Evolutionary conservation across 2,888 invertebrate species (phyloP).

Genomic region (Pseudococcus longispinus): DNA sequence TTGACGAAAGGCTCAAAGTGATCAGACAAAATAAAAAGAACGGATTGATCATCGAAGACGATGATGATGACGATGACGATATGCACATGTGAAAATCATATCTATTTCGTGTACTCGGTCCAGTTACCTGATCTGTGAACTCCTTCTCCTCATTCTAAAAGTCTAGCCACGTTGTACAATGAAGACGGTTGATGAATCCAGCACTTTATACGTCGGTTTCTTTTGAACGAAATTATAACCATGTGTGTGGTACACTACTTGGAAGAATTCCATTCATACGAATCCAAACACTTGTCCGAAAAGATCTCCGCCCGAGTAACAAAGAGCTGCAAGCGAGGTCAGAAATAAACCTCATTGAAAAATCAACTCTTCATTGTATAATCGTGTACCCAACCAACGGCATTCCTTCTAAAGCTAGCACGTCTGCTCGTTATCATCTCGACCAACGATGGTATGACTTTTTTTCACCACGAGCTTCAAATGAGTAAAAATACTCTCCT

Average conservation of each 20-base stretch:
- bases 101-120: neutral
- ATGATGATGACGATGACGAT: neutral
- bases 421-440: neutral
- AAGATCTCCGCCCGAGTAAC: neutral
- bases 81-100: neutral
- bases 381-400: neutral
- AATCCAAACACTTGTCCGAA: neutral
- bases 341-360: neutral
- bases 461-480: neutral
- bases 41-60: neutral
- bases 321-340: constrained; percentile 2
- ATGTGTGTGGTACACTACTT: neutral
- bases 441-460: neutral
- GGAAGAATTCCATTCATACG: neutral
- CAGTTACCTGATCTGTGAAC: neutral
- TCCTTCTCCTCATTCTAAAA: neutral
- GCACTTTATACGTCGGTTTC: too few species aligned
- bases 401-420: neutral
- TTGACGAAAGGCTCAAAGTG: constrained; percentile 30
- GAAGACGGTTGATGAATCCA: neutral
- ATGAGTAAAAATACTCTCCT: neutral
- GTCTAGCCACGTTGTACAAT: too few species aligned
- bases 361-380: neutral
- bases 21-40: constrained; percentile 2
- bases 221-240: neutral